A percentile compares a stretch with the other conserved stretches of the same genome.
phyloP scores from a whole-genome alignment of 1,140 invertebrate genomes.

The Lanistes nyassanus region DNA sequence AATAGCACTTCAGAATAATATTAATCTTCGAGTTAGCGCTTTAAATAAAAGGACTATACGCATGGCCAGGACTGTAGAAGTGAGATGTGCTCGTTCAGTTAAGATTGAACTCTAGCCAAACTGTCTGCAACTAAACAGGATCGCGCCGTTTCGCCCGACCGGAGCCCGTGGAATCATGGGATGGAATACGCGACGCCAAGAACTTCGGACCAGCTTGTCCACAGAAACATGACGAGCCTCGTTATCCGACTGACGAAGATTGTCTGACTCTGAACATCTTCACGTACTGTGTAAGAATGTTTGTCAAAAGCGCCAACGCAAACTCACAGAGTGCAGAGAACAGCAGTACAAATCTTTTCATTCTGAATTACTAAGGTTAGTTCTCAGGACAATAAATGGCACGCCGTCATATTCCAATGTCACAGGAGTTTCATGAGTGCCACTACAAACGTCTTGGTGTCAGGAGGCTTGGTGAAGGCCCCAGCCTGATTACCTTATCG shows the following conservation, averaged over 20 bases:
- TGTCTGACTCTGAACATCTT: conserved; percentile 10
- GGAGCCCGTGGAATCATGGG: background rate
- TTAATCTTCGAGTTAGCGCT: no score
- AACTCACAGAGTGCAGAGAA: background rate
- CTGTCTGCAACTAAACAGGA: background rate
- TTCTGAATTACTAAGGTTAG: background rate
- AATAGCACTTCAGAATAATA: no score
- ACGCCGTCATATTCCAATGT: background rate
- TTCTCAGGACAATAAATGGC: background rate
- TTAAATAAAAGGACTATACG: no score
- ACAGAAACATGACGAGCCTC: background rate
- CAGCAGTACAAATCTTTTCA: background rate
- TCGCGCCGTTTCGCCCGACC: background rate
- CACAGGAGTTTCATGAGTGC: background rate
- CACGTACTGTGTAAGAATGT: background rate
- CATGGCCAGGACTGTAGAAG: no score
- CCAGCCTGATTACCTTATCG: no score
- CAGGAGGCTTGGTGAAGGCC: no score
- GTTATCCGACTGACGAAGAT: background rate
- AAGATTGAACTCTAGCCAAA: no score
- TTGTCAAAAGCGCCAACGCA: background rate
- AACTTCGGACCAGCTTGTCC: background rate
- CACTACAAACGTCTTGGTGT: background rate
- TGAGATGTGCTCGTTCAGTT: no score
- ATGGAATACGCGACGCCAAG: background rate